Conservation (phyloP, 2,888 invertebrate genomes). For the Helleia helle region DNA sequence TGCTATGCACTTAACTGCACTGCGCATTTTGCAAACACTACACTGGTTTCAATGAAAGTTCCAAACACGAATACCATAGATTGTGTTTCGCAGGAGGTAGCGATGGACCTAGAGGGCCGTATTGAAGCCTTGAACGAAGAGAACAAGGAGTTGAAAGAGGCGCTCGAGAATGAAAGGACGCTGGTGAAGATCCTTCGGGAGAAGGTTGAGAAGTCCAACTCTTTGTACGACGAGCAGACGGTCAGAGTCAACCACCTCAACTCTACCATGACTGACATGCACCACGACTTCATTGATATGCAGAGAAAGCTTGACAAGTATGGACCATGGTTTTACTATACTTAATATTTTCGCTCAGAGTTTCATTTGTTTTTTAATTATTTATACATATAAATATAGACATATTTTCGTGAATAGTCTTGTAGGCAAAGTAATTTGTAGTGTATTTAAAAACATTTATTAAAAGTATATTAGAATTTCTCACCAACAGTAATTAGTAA, state of each 20-base stretch:
- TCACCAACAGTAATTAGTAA: no score
- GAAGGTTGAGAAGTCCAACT: constrained; percentile 62
- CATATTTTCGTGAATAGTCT: no score
- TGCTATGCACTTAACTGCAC: not conserved
- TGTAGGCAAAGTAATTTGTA: no score
- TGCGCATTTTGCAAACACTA: no score
- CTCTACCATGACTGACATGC: constrained; percentile 53
- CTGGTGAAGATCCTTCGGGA: constrained; percentile 62
- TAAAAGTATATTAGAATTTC: no score
- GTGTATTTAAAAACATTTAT: no score
- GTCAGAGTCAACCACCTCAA: constrained; percentile 58
- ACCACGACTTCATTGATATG: constrained; percentile 53
- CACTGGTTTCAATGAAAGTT: no score
- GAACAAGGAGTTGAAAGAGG: constrained; percentile 57
- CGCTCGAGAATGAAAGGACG: constrained; percentile 70
- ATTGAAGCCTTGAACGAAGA: constrained; percentile 63
- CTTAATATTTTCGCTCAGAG: no score
- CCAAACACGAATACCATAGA: not conserved
- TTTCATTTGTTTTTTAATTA: no score
- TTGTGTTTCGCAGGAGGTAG: constrained; percentile 43
- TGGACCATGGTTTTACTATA: no score
- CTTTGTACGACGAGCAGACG: constrained; percentile 65
- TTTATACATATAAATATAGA: no score
- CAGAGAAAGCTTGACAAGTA: constrained; percentile 61
- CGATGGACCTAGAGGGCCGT: constrained; percentile 53